These are phyloP conservation scores for Lithosia quadra DNA, from an alignment of 2,888 invertebrate genomes.

Conservation along the genomic window DNA sequence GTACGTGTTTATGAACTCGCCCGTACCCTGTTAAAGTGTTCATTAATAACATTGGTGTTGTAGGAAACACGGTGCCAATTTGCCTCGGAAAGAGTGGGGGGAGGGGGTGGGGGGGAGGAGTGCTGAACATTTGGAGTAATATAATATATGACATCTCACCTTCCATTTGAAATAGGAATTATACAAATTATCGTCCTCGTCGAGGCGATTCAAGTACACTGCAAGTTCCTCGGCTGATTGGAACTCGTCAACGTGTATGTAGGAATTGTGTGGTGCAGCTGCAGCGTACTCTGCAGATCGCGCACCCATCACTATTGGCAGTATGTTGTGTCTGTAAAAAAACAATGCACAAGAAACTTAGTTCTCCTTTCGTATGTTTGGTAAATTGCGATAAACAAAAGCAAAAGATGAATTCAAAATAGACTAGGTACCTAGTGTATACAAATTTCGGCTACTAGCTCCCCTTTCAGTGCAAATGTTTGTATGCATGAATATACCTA, in stretches of 20 bases:
- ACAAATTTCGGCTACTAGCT: too few relatives aligned
- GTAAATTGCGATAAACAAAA: too few relatives aligned
- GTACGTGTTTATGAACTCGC: conserved; percentile 98
- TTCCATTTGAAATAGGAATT: conserved; percentile 98
- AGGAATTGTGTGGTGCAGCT: conserved; percentile 95
- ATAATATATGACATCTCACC: conserved; percentile 61
- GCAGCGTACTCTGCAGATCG: conserved; percentile 96
- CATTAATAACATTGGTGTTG: background rate
- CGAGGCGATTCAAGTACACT: conserved; percentile 93
- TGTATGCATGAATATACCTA: too few relatives aligned
- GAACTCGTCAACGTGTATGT: conserved; percentile 98
- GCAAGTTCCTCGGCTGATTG: conserved; percentile 95
- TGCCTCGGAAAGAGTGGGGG: too few relatives aligned
- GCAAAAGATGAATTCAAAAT: too few relatives aligned
- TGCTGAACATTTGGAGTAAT: background rate
- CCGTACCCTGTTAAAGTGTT: conserved; percentile 90
- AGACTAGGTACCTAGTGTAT: too few relatives aligned
- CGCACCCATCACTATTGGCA: conserved; percentile 99
- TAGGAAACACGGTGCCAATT: too few relatives aligned
- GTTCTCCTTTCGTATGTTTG: background rate
- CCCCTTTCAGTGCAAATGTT: too few relatives aligned
- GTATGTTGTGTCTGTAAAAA: conserved; percentile 87
- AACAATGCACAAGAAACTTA: background rate
- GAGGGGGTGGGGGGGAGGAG: too few relatives aligned
- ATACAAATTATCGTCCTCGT: conserved; percentile 95